phyloP scores from a whole-genome alignment of 2,113 vertebrate species.

The Corythoichthys intestinalis region DNA sequence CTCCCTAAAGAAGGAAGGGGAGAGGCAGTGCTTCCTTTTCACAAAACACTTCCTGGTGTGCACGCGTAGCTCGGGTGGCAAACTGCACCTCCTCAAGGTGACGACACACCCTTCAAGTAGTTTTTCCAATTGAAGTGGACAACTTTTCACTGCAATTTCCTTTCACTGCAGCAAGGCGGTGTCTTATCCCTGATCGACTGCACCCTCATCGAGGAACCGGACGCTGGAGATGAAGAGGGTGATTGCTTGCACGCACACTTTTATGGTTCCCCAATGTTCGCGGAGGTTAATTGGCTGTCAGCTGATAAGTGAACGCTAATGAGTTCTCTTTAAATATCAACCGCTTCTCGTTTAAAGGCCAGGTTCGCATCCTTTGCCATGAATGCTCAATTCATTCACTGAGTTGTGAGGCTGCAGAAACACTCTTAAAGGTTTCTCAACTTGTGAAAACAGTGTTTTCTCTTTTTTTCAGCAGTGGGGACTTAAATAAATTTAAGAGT shows the following conservation, averaged over 20 bases:
- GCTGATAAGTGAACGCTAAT: conserved; percentile 45
- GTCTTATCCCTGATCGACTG: conserved; percentile 94
- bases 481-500: too few relatives aligned
- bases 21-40: conserved; percentile 97
- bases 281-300: conserved; percentile 70
- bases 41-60: conserved; percentile 98
- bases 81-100: conserved; percentile 96
- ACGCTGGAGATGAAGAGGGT: conserved; percentile 89
- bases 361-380: conserved; percentile 55
- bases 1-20: conserved; percentile 97
- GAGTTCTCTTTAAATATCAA: conserved; percentile 59
- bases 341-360: conserved; percentile 61
- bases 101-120: neutral
- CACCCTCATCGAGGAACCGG: conserved; percentile 91
- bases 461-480: too few relatives aligned
- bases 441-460: too few relatives aligned
- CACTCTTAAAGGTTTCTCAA: neutral
- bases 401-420: conserved; percentile 4
- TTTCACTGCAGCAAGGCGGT: conserved; percentile 84
- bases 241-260: conserved; percentile 63
- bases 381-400: conserved; percentile 19
- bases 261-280: conserved; percentile 25
- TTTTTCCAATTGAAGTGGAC: neutral
- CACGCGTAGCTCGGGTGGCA: conserved; percentile 96
- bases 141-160: neutral